Conservation (phyloP, 2,888 invertebrate genomes). For the Spilosoma lubricipeda region DNA sequence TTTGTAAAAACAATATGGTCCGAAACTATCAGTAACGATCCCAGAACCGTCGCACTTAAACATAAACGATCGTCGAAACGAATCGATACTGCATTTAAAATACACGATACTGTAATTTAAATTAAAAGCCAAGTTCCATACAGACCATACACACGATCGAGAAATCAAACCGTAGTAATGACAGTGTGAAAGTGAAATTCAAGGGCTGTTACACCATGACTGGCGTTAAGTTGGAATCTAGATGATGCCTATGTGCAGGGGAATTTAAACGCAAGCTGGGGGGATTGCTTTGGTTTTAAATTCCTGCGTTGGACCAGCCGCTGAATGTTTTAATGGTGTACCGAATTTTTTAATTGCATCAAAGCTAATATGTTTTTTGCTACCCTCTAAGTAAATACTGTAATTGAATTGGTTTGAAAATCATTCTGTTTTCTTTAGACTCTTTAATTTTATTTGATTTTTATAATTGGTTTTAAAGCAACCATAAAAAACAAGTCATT, state of each 20-base stretch:
- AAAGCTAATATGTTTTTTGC: background rate
- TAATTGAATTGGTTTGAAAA: background rate
- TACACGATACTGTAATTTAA: background rate
- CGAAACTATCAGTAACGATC: background rate
- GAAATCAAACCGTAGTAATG: constrained; percentile 37
- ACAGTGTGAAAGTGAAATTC: constrained; percentile 55
- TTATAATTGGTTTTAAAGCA: background rate
- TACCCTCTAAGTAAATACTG: background rate
- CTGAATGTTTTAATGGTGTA: background rate
- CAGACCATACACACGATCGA: constrained; percentile 13
- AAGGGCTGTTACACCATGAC: constrained; percentile 59
- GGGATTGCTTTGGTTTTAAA: constrained; percentile 36
- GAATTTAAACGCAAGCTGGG: constrained; percentile 23
- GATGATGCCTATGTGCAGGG: constrained; percentile 39
- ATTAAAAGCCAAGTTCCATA: background rate
- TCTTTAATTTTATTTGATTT: background rate
- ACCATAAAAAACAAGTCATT: background rate
- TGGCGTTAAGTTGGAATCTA: constrained; percentile 50
- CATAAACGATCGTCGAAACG: background rate
- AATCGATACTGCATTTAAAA: background rate
- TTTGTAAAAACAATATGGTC: background rate
- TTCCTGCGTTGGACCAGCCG: constrained; percentile 21
- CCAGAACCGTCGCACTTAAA: background rate
- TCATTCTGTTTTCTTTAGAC: background rate
- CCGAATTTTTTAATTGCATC: background rate